Base-by-base conservation (phyloP, 2,797 vertebrate genomes). In the Lepilemur ruficaudatus region DNA sequence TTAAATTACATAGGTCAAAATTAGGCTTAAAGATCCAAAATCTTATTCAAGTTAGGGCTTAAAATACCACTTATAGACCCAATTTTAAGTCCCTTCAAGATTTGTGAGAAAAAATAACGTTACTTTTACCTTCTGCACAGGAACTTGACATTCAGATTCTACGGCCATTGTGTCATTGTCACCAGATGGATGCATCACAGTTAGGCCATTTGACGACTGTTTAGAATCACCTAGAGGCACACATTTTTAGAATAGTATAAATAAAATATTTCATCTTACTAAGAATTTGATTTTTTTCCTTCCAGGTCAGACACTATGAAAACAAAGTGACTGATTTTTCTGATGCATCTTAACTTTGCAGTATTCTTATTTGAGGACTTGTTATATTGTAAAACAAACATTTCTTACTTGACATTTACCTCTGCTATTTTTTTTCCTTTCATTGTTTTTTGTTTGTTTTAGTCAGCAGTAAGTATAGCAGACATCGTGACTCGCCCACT, bases 81-180 rank as follows among this genome's bases (percentile, higher is more conserved):
- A 84, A 75, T 50, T 89, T 88, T 70, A 92, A 94, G 63, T 84
- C 25, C 65, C n/a, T 85, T 92, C 55, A 80, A 75, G 25, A 78
- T 94, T 43, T 70, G 4, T 83, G 43, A 86, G 69, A 20, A 87
- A 55, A 73, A 25, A 76, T 50, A 85, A 89, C 32, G 78, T 41
- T 5, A 67, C 17, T 94, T 82, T 98, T 98, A 99, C 98, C 98
- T 98, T 98, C 80, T 85, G 97, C 86, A 96, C 48, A 95, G 96
- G 65, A 97, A 35, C 55, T 43, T 95, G 63, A 32, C 63, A 43
- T 82, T 97, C 76, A 90, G 93, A n/a, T 52, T 98, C 95, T n/a
- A n/a, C 17, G 6, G 15, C 20, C 7, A 35, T 75, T 94, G 81
- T 85, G 50, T 17, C 25, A 3, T 59, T 73, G 38, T 92, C 73